Evolutionary conservation across 2,113 vertebrate species (phyloP).

Genomic region (Dasypus novemcinctus): DNA sequence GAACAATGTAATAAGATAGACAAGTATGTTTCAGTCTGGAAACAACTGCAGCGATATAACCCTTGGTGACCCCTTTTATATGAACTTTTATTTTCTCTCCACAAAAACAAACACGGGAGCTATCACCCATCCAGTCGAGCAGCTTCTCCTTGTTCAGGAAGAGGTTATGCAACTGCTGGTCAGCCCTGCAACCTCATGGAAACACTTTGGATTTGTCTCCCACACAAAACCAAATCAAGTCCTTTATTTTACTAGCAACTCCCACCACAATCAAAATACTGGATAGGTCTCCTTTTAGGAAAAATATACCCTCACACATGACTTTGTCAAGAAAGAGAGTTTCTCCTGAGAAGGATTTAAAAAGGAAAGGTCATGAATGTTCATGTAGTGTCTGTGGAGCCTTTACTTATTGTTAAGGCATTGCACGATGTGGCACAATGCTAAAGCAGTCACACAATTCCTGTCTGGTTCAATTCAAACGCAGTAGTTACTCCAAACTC

Average conservation of each 20-base stretch:
- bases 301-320: constrained; percentile 80
- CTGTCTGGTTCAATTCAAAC: not conserved
- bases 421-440: not conserved
- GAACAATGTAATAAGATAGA: constrained; percentile 83
- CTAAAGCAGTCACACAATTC: not conserved
- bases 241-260: constrained; percentile 81
- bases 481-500: not conserved
- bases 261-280: constrained; percentile 74
- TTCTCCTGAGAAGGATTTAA: constrained; percentile 40
- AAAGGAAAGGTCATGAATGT: constrained; percentile 56
- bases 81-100: constrained; percentile 80
- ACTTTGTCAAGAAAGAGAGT: constrained; percentile 76
- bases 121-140: constrained; percentile 62
- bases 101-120: constrained; percentile 80
- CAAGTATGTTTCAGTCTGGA: constrained; percentile 81
- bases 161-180: constrained; percentile 80
- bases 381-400: constrained; percentile 10
- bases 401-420: not conserved
- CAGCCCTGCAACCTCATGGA: constrained; percentile 74
- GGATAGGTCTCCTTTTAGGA: constrained; percentile 60
- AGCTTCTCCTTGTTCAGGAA: constrained; percentile 82
- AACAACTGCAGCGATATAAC: constrained; percentile 84
- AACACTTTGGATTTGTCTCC: constrained; percentile 82
- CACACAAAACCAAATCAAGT: constrained; percentile 78
- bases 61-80: constrained; percentile 83